Base-by-base conservation (phyloP, 2,888 invertebrate species). In the Andrena dorsata region DNA sequence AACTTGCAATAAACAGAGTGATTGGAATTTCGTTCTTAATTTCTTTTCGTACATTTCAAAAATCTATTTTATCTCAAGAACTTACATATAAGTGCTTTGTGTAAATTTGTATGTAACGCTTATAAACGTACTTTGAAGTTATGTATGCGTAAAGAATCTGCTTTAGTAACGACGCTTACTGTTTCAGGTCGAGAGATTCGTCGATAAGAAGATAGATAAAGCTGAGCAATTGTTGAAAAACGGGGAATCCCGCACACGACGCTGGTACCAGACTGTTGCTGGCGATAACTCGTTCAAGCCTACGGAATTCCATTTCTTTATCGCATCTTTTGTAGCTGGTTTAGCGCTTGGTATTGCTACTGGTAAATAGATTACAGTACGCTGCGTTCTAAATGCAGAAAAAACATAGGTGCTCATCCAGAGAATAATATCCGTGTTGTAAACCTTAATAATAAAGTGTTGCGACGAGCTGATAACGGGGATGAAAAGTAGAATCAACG, bases 191-290 rank as follows among this genome's bases (percentile, higher is more conserved):
- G 98, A 97, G 94, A 95, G 96, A 93, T 97, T 95, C 95, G 96
- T 98, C 85, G 97, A 98, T 93, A 96, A 96, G 87, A 97, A 98
- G 94, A 88, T 97, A 86, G 97, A 97, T 92, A 96, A 97, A 94
- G 97, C 97, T 73, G 97, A 97, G 94, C 96, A 96, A 89, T 91
- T 96, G 79, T 89, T 97, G 83, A 97, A 96, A 94, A 96, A 96
- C 90, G 96, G 96, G 88, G 95, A 97, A 93, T 94, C 95, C 73
- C 96, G 96, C 93, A 96, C 96, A 16, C 96, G 96, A 90, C 96
- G 95, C 91, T 98, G 97, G 98, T 97, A 97, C 90, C 95, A 96
- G 80, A 95, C 95, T 85, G 92, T 97, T 63, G 95, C 95, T 87
- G 96, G 96, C 86, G 95, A 96, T 28, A 94, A 95, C 75, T 94